These are phyloP conservation scores for Diarsia mendica DNA, from an alignment of 2,888 invertebrate species.

Conservation along the genomic window DNA sequence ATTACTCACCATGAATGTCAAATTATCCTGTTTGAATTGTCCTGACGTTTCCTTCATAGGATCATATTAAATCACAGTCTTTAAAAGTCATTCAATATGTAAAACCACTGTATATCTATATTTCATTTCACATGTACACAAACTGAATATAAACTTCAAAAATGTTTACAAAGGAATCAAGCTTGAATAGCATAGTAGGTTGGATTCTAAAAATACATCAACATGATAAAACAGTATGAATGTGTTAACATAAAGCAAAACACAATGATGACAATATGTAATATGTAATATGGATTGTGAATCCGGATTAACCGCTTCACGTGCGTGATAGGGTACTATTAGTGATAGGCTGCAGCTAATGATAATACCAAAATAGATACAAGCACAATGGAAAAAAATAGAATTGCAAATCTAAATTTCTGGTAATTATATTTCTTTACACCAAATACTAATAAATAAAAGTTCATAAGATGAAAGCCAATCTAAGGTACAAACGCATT, in stretches of 20 bases:
- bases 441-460: not conserved
- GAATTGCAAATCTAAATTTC: constrained; percentile 34
- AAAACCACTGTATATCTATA: constrained; percentile 66
- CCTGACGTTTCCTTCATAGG: constrained; percentile 76
- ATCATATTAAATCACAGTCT: constrained; percentile 75
- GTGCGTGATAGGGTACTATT: constrained; percentile 67
- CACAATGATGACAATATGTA: constrained; percentile 83
- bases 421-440: not conserved
- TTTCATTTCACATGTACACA: constrained; percentile 66
- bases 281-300: constrained; percentile 81
- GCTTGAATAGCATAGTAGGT: constrained; percentile 81
- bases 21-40: constrained; percentile 73
- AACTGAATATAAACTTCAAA: constrained; percentile 71
- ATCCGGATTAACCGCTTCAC: constrained; percentile 82
- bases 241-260: constrained; percentile 85
- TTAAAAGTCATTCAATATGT: constrained; percentile 66
- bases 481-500: constrained; percentile 11
- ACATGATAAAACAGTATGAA: constrained; percentile 87
- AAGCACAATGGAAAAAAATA: constrained; percentile 50
- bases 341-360: constrained; percentile 62
- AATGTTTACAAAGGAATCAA: constrained; percentile 85
- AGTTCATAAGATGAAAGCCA: constrained; percentile 1
- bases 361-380: constrained; percentile 66
- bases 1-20: constrained; percentile 84
- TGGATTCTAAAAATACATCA: constrained; percentile 87